Evolutionary conservation across 2,888 invertebrate species (phyloP).

Genomic region (Atrina japonica): DNA sequence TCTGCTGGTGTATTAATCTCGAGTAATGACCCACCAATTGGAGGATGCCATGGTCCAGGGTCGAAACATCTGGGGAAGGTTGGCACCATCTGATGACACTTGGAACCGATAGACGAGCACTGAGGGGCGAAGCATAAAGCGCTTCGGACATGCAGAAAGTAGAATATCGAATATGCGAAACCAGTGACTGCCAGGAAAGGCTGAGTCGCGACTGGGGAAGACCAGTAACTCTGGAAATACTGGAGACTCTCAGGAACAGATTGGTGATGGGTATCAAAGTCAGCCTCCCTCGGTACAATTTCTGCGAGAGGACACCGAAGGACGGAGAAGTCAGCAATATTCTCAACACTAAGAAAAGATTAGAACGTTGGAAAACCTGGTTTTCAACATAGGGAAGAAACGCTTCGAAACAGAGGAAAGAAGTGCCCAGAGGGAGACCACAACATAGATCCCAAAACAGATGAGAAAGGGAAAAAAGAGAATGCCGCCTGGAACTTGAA

Average conservation of each 20-base stretch:
- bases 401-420: no score
- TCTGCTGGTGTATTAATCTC: constrained; percentile 14
- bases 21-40: constrained; percentile 20
- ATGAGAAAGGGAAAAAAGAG: no score
- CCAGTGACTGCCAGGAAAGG: constrained; percentile 21
- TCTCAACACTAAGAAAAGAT: no score
- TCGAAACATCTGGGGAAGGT: constrained; percentile 9
- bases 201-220: constrained; percentile 19
- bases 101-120: background rate
- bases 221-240: constrained; percentile 11
- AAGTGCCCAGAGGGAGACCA: no score
- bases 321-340: no score
- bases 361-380: no score
- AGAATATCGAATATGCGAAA: no score
- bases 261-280: constrained; percentile 20
- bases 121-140: background rate
- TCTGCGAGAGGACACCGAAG: constrained; percentile 7
- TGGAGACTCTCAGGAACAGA: constrained; percentile 18
- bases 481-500: no score
- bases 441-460: no score
- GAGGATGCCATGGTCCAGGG: constrained; percentile 17
- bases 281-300: constrained; percentile 3
- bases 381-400: no score
- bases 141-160: no score
- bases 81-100: constrained; percentile 19